Base-by-base conservation (phyloP, 2,888 invertebrate genomes). In the Ischnus inquisitorius region DNA sequence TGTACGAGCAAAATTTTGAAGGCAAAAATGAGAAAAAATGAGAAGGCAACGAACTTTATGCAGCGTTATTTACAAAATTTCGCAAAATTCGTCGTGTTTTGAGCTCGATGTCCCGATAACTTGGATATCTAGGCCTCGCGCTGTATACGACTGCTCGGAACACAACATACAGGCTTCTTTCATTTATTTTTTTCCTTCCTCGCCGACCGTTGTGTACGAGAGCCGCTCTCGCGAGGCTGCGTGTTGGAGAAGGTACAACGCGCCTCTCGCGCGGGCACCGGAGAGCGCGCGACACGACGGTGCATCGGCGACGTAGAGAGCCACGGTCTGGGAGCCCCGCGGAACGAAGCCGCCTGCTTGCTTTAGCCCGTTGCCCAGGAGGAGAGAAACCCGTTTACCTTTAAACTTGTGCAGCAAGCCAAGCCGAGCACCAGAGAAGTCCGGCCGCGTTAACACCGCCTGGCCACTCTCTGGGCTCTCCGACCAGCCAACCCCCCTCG, bases 301-400 rank as follows among this genome's bases (percentile, higher is more conserved):
- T 57, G 71, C 84, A 72, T 72, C 81, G 72, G 34, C 79, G 54
- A 34, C 81, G 54, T 16, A 67, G 43, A 71, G 80, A 84, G 75
- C 78, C 43, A 43, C 12, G 68, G 57, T 74, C 74, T 62, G 67
- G 34, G 72, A 34, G 34, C 1, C 65, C 65, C 60, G 34, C 48
- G 64, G 25, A n/a, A 14, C 68, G 34, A 34, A 46, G 74, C 62
- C 51, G 65, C 78, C 34, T 82, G 79, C 83, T 87, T 86, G 69
- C 85, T 87, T 85, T 34, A 6, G 82, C 87, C 83, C 85, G 84
- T 84, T 88, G 86, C 86, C 72, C 83, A 65, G 85, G 48, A 79
- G 83, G 87, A 86, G 88, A 89, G 90, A 91, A 91, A 91, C 91
- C 89, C 89, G 91, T 91, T 91, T 91, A 91, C 91, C 91, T 91